A percentile compares a stretch with the other conserved stretches of the same genome.
Conservation (phyloP, 1,140 invertebrate species). For the Cotesia chilonis region DNA sequence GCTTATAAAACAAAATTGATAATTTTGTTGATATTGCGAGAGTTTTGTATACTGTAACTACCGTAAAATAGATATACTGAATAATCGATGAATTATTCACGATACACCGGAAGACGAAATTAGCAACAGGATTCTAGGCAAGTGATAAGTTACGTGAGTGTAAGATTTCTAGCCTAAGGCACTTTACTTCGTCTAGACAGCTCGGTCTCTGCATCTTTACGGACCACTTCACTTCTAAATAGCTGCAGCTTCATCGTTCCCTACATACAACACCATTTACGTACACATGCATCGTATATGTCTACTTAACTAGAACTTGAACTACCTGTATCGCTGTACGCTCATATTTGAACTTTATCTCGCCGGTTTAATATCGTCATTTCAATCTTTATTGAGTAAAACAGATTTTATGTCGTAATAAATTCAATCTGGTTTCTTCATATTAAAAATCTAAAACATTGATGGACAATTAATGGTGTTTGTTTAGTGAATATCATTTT, state of each 20-base stretch:
- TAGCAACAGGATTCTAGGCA: neutral
- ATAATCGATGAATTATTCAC: constrained; percentile 11
- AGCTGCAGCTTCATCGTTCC: constrained; percentile 34
- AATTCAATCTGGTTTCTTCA: too few species aligned
- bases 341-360: neutral
- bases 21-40: neutral
- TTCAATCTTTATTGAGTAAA: neutral
- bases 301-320: too few species aligned
- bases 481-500: too few species aligned
- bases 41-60: neutral
- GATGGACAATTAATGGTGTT: too few species aligned
- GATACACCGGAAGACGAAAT: neutral
- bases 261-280: neutral
- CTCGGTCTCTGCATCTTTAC: constrained; percentile 40
- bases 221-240: constrained; percentile 42
- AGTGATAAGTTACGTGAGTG: neutral
- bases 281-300: too few species aligned
- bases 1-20: too few species aligned
- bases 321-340: too few species aligned
- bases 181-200: constrained; percentile 45
- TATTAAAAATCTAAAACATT: too few species aligned
- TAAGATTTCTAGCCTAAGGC: constrained; percentile 22
- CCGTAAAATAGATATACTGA: neutral
- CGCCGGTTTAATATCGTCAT: constrained; percentile 3
- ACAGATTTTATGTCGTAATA: too few species aligned